These are phyloP conservation scores for Tinamus guttatus DNA, from an alignment of 2,113 vertebrate genomes.

Conservation along the genomic window DNA sequence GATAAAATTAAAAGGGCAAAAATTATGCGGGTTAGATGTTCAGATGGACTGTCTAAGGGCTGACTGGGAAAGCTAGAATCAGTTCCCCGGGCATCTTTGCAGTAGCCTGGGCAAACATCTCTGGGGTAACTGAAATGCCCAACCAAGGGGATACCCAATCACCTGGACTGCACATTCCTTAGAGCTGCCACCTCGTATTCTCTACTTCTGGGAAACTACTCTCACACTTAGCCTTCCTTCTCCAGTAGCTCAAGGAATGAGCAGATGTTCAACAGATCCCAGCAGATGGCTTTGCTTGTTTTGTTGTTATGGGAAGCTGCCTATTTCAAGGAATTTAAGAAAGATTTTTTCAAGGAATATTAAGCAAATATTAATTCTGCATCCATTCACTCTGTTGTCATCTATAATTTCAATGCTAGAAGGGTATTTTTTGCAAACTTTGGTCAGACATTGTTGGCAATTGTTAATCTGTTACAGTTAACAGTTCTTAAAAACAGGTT, in stretches of 20 bases:
- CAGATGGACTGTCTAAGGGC: too few species aligned
- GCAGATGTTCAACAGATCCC: background rate
- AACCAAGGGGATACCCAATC: too few species aligned
- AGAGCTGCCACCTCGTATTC: too few species aligned
- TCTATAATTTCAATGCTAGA: background rate
- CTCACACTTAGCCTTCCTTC: background rate
- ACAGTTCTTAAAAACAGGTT: background rate
- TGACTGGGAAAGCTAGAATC: too few species aligned
- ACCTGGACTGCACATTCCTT: too few species aligned
- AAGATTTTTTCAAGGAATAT: background rate
- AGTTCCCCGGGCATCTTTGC: too few species aligned
- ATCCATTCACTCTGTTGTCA: background rate
- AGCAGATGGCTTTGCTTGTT: background rate
- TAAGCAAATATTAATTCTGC: background rate
- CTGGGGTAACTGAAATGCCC: too few species aligned
- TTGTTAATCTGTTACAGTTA: background rate
- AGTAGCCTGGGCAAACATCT: too few species aligned
- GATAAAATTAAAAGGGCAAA: too few species aligned
- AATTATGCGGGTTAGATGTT: too few species aligned
- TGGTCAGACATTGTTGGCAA: background rate
- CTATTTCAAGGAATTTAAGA: background rate
- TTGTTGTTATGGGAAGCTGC: background rate
- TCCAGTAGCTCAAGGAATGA: background rate
- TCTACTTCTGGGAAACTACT: too few species aligned
- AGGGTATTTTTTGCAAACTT: background rate